These are phyloP conservation scores for Apis florea DNA, from an alignment of 1,140 invertebrate species.

Conservation along the genomic window DNA sequence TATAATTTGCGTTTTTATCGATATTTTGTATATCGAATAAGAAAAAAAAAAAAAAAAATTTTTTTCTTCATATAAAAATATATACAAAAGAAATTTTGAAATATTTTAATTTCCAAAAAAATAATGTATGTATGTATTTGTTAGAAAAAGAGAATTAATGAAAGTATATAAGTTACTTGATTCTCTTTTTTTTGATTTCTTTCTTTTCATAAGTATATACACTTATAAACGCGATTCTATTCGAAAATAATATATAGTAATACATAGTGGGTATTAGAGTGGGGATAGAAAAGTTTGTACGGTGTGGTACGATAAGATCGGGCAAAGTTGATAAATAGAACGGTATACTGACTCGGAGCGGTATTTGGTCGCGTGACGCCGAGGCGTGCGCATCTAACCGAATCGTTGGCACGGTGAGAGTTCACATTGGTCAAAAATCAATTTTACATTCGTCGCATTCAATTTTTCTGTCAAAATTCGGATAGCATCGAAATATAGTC, in stretches of 20 bases:
- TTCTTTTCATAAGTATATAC: not conserved
- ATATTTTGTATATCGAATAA: not conserved
- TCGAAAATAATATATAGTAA: slow-evolving; percentile 1
- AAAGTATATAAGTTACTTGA: not conserved
- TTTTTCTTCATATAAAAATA: not conserved
- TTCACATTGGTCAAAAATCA: slow-evolving; percentile 52
- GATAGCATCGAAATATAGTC: not conserved
- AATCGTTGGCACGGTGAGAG: not conserved
- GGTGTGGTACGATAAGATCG: slow-evolving; percentile 56
- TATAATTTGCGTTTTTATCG: too few relatives aligned
- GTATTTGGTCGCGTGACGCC: slow-evolving; percentile 69
- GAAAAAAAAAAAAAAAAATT: not conserved
- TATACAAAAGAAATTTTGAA: not conserved
- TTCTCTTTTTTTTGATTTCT: not conserved
- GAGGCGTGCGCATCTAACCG: slow-evolving; percentile 59
- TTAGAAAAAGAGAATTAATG: not conserved
- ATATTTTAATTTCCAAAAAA: not conserved
- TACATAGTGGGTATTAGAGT: not conserved
- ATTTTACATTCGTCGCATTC: slow-evolving; percentile 21
- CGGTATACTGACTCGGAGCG: slow-evolving; percentile 53
- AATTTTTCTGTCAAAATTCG: not conserved
- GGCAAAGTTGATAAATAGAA: slow-evolving; percentile 73
- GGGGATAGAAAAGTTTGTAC: slow-evolving; percentile 24
- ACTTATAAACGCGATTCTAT: slow-evolving; percentile 14
- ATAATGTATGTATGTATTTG: not conserved